Conservation (phyloP, 2,888 invertebrate species). For the Phengaris arion region DNA sequence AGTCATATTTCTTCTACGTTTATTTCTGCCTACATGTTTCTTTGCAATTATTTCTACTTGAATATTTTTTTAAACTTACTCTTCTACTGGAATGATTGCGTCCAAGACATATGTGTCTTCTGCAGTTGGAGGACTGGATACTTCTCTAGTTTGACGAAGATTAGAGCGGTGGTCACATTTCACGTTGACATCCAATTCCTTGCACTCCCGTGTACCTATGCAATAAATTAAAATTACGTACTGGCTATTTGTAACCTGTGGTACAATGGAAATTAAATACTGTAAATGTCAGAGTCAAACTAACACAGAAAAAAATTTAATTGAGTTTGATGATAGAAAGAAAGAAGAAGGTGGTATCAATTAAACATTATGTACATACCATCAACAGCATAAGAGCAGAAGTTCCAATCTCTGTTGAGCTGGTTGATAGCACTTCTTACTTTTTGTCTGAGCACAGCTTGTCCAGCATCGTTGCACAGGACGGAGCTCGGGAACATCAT, state of each 20-base stretch:
- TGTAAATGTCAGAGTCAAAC: too few species aligned
- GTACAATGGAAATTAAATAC: too few species aligned
- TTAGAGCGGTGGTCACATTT: slow-evolving; percentile 91
- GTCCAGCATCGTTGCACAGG: slow-evolving; percentile 96
- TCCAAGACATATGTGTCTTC: slow-evolving; percentile 91
- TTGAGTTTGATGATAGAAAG: too few species aligned
- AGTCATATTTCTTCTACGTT: neutral
- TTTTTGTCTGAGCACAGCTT: slow-evolving; percentile 93
- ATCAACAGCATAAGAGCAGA: slow-evolving; percentile 94
- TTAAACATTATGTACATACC: slow-evolving; percentile 67
- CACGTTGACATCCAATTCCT: slow-evolving; percentile 93
- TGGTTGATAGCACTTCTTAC: slow-evolving; percentile 93
- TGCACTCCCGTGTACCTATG: slow-evolving; percentile 88
- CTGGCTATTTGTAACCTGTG: neutral
- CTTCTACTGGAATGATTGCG: slow-evolving; percentile 89
- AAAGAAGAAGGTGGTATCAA: too few species aligned
- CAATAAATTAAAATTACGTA: slow-evolving; percentile 17
- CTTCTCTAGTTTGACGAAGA: slow-evolving; percentile 82
- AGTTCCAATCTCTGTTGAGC: slow-evolving; percentile 96
- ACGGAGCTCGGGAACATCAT: slow-evolving; percentile 98
- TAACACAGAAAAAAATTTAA: too few species aligned
- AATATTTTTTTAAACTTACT: slow-evolving; percentile 81
- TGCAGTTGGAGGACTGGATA: slow-evolving; percentile 73
- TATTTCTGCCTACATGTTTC: neutral
- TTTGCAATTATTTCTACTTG: neutral